phyloP scores from a whole-genome alignment of 2,797 vertebrate genomes.

The Macroramphosus scolopax region DNA sequence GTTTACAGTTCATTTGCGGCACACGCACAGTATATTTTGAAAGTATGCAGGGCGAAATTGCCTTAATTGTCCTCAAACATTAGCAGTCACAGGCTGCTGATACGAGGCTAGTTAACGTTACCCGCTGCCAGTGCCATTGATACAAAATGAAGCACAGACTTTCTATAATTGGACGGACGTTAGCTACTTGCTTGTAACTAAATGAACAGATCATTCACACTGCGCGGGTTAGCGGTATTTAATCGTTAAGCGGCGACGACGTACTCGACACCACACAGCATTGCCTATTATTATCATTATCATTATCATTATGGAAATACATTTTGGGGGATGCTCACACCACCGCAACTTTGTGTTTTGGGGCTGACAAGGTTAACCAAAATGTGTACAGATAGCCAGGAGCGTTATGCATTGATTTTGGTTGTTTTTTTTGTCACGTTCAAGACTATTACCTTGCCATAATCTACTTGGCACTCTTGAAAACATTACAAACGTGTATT shows the following conservation, averaged over 20 bases:
- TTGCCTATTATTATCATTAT: constrained; percentile 2
- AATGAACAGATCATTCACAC: constrained; percentile 43
- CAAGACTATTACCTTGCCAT: background rate
- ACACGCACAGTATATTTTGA: background rate
- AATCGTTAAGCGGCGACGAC: background rate
- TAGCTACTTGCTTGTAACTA: constrained; percentile 39
- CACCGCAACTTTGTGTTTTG: constrained; percentile 61
- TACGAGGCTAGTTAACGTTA: constrained; percentile 71
- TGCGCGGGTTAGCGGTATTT: constrained; percentile 10
- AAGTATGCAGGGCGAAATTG: constrained; percentile 27
- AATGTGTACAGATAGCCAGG: constrained; percentile 4
- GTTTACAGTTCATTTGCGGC: constrained; percentile 14
- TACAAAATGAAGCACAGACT: constrained; percentile 48
- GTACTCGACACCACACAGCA: background rate
- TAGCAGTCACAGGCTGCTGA: constrained; percentile 40
- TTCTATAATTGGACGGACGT: constrained; percentile 51
- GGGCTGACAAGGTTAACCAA: constrained; percentile 38
- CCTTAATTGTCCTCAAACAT: constrained; percentile 40
- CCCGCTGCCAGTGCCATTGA: constrained; percentile 62
- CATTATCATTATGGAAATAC: background rate
- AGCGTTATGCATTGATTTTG: too few relatives aligned
- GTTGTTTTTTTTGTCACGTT: constrained; percentile 6
- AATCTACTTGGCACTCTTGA: constrained; percentile 3
- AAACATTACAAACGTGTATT: constrained; percentile 9
- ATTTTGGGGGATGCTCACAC: constrained; percentile 10